Conservation (phyloP, 2,797 vertebrate species). For the Leptatherina wallacei region DNA sequence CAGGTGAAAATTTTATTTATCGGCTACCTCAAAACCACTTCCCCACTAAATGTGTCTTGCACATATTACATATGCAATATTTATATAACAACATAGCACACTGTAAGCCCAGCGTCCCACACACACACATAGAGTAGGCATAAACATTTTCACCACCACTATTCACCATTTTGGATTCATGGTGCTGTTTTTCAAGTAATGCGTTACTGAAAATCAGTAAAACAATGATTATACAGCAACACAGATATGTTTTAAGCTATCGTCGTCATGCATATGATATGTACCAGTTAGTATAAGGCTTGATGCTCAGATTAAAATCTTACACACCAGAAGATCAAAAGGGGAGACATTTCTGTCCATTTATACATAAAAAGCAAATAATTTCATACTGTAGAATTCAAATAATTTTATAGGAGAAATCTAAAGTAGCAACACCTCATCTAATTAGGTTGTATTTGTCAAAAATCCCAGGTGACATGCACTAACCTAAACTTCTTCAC, state of each 20-base stretch:
- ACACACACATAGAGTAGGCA: neutral
- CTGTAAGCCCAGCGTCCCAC: neutral
- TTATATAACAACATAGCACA: neutral
- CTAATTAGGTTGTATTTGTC: neutral
- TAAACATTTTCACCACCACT: neutral
- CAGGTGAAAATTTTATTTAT: neutral
- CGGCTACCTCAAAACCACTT: neutral
- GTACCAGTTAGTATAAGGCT: no score
- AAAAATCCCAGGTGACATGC: conserved; percentile 3
- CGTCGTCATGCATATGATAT: neutral
- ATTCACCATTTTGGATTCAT: neutral
- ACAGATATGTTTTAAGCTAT: neutral
- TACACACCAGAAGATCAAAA: no score
- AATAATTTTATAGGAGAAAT: neutral
- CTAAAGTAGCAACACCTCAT: neutral
- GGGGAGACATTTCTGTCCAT: no score
- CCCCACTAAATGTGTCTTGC: neutral
- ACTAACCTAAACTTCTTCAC: conserved; percentile 20
- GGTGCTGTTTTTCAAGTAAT: neutral
- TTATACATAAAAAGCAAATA: no score
- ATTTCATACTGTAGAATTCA: no score
- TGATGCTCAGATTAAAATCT: no score
- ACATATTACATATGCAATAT: neutral
- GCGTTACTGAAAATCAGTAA: neutral
- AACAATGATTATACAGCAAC: neutral